phyloP scores from a whole-genome alignment of 1,140 invertebrate genomes.

The Spodoptera frugiperda region DNA sequence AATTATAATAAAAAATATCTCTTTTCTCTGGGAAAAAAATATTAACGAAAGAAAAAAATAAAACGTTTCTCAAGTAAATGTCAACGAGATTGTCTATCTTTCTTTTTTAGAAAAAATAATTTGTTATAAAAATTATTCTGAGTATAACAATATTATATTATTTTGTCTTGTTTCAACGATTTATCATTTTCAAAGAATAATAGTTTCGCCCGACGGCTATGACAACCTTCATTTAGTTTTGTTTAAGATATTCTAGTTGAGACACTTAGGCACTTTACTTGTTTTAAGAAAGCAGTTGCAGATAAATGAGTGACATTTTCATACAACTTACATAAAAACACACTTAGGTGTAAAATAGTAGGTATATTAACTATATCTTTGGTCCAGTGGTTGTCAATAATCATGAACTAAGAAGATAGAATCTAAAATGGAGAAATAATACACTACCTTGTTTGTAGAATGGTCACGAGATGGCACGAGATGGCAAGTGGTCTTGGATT shows the following conservation, averaged over 20 bases:
- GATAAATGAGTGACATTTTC: too few relatives aligned
- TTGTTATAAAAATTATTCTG: constrained; percentile 12
- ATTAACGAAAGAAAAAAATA: constrained; percentile 11
- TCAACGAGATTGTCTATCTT: constrained; percentile 27
- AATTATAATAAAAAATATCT: constrained; percentile 27
- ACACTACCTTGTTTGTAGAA: too few relatives aligned
- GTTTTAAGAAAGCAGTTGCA: too few relatives aligned
- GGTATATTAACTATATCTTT: too few relatives aligned
- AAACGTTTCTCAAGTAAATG: not conserved
- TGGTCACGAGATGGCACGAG: too few relatives aligned
- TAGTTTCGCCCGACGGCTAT: not conserved
- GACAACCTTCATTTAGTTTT: constrained; percentile 19
- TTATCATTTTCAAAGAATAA: constrained; percentile 14
- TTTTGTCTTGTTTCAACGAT: constrained; percentile 18
- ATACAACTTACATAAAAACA: too few relatives aligned
- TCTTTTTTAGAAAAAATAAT: constrained; percentile 21
- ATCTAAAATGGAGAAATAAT: too few relatives aligned
- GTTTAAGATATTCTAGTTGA: not conserved
- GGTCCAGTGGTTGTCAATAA: too few relatives aligned
- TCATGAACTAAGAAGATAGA: too few relatives aligned
- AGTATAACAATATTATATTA: constrained; percentile 1
- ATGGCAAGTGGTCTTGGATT: too few relatives aligned
- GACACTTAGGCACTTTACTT: too few relatives aligned
- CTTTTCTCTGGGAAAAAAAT: constrained; percentile 12
- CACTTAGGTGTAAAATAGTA: too few relatives aligned